phyloP scores from a whole-genome alignment of 2,888 invertebrate species.

The Pristionchus mayeri region DNA sequence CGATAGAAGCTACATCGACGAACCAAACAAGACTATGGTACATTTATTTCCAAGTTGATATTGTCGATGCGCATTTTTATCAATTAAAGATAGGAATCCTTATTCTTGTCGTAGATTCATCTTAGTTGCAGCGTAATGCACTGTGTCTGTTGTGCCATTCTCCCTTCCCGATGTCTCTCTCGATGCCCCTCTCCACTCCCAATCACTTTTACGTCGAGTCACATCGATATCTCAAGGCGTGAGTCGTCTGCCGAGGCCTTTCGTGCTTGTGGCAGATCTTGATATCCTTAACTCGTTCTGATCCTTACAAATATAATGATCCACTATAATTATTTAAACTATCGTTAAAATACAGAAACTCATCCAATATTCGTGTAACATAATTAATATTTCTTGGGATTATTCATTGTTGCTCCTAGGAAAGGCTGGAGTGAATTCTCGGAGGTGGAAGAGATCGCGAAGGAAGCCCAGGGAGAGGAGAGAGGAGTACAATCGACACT shows the following conservation, averaged over 20 bases:
- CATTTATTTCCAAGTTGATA: neutral
- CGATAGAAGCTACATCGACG: neutral
- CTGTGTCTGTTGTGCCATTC: conserved; percentile 32
- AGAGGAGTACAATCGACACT: neutral
- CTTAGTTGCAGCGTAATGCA: neutral
- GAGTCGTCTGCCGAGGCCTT: neutral
- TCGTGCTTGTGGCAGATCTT: too few species aligned
- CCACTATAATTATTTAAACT: neutral
- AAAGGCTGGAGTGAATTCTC: conserved; percentile 34
- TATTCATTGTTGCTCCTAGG: too few species aligned
- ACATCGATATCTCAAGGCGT: neutral
- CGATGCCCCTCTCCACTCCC: neutral
- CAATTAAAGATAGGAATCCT: too few species aligned
- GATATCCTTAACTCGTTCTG: neutral
- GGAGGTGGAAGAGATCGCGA: conserved; percentile 36
- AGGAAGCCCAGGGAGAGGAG: neutral
- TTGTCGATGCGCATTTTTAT: too few species aligned
- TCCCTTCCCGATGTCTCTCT: neutral
- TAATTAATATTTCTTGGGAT: too few species aligned
- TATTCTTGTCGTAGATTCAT: neutral
- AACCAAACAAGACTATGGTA: neutral
- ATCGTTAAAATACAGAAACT: too few species aligned
- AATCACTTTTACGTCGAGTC: neutral
- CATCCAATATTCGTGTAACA: too few species aligned
- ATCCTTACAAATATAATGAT: neutral